Evolutionary conservation across 2,888 invertebrate genomes (phyloP), one percentile per base, ranked within the genome.

Genomic region (Sceliomorpha sp.): DNA sequence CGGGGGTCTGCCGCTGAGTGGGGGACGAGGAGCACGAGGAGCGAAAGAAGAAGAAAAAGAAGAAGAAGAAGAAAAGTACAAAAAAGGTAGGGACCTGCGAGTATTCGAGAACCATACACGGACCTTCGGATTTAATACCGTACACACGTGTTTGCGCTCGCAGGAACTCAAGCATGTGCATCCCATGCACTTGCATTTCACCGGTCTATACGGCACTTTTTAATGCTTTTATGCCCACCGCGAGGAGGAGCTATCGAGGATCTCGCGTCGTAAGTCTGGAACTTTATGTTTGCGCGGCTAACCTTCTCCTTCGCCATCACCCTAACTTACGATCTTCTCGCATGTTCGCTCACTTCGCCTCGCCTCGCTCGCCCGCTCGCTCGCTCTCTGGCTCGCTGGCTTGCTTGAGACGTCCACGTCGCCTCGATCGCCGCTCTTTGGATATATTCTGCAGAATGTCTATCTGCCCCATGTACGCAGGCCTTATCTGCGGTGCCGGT

Each of bases 181-280:
- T 64, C 53, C 73, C 77, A 75, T 78, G 82, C 80, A 75, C 81
- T 77, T 76, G 81, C 81, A 79, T 82, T 80, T 80, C 76, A 77
- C 79, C 78, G 58, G 59, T 55, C 63, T 53, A 51, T 53, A 60
- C 69, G 62, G 67, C 47, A 63, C 69, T 72, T 66, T 69, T 69
- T 69, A 84, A 87, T 86, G 88, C 87, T 84, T 88, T 87, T 83
- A 88, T 87, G 84, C 84, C 85, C 80, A 86, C 84, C 84, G 85
- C 85, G 82, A 79, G 80, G 76, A 75, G 84, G 80, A 87, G 87
- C 87, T 88, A 88, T 88, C 88, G 87, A 77, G 84, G 83, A 88
- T 88, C 88, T 88, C 79, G 84, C 83, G 86, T 86, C 88, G 88
- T 88, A 88, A 87, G 88, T 88, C 87, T 86, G 86, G 84, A 86